Base-by-base conservation (phyloP, 2,113 vertebrate species). In the Labrus mixtus region DNA sequence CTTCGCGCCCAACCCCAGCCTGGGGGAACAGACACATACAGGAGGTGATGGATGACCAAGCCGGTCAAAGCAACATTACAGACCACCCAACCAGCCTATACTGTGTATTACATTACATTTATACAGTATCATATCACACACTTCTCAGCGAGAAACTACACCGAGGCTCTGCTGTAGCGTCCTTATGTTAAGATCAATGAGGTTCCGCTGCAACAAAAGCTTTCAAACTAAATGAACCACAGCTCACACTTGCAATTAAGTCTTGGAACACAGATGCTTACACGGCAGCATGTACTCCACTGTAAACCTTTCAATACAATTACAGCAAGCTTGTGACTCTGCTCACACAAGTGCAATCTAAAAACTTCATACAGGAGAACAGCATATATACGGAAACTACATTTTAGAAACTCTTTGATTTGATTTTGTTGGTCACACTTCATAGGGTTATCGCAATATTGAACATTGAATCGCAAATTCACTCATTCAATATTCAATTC, bases 11-110 rank as follows among this genome's bases (percentile, higher is more conserved):
- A 54, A 85, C 83, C 82, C 82, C 59, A 76, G 87, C 83, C 82
- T 74, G 68, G 51, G 48, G n/a, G 59, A 80, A 66, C 37, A 23
- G 64, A 82, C 50, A 61, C 80, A 63, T 58, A 58, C 73, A 69
- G 81, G 60, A 59, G 56, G 69, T 86, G 82, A 91, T 84, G 74
- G 76, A 90, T 85, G 65, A 73, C 15, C 29, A 10, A 6, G 19
- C 51, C 1, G 41, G 80, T 80, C 83, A 68, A 56, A 70, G 80
- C 58, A 56, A 76, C 73, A 41, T 70, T 55, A 68, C 65, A 81
- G 81, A 87, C 87, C 89, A 88, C 82, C 87, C 84, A 88, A 43
- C 22, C 46, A 37, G 73, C 51, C 17, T n/a, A 29, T 10, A 10
- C 48, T 10, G 16, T 22, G 25, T 23, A 51, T 58, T 39, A 29